Base-by-base conservation (phyloP, 2,113 vertebrate species). In the Bufo gargarizans region DNA sequence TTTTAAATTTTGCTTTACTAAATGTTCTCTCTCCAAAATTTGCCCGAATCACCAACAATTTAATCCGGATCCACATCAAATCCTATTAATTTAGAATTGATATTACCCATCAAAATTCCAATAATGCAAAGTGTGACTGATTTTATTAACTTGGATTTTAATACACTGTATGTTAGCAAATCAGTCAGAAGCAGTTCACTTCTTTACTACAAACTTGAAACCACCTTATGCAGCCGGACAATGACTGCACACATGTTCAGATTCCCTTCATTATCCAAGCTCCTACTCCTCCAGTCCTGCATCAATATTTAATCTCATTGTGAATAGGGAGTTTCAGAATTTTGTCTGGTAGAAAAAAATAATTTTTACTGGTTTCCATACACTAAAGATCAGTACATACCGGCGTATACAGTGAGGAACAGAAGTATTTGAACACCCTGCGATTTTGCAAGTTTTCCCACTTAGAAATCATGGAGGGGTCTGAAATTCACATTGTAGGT, bases 251-350 rank as follows among this genome's bases (percentile, higher is more conserved):
- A 1, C 43, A 43, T 74, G 43, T 74, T 74, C 71, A 74, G 43
- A 74, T 47, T 76, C 16, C 72, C 45, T 74, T 74, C 17, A 50
- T 49, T 76, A 76, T 19, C 47, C 72, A 49, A 50, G 72, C 72
- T 76, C 17, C 49, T 50, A 19, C 17, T 50, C 47, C 45, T 50
- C 72, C 20, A 76, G 72, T 50, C 7, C 16, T 50, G 20, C 45
- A 76, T 76, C 72, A 76, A 76, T 76, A 76, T 76, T 47, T 76
- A 16, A 76, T 76, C 72, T 20, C 17, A 50, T 76, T 76, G 45
- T 50, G 43, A 45, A 76, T 76, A 20, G 47, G 47, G 72, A 19
- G 14, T 6, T 76, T 45, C 16, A 11, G 47, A 49, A 76, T 76
- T 11, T 17, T 47, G 71, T 47, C 43, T 6, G 49, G 14, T 1